These are phyloP conservation scores for Phenganax stokvisi DNA, from an alignment of 92 coral and sea anemone genomes.

Conservation along the genomic window DNA sequence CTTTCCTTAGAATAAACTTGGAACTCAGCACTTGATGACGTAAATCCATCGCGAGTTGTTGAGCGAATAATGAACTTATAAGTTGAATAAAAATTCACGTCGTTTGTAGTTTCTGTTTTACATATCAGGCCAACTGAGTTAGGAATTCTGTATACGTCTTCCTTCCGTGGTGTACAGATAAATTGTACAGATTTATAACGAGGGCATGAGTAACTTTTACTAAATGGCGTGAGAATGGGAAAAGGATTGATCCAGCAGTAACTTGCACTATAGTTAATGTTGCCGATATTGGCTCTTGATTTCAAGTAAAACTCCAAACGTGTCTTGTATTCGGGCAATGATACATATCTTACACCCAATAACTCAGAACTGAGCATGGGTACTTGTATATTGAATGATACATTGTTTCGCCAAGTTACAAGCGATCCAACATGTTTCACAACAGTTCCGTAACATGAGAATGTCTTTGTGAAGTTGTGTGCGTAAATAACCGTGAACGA, in stretches of 20 bases:
- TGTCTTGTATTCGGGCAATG: neutral
- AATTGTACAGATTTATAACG: neutral
- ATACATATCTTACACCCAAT: neutral
- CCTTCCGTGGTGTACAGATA: neutral
- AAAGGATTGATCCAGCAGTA: neutral
- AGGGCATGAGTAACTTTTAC: neutral
- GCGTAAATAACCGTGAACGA: neutral
- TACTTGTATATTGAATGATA: neutral
- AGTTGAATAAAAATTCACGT: neutral
- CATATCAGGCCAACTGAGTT: neutral
- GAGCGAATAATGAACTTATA: neutral
- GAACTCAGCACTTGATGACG: neutral
- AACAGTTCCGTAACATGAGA: slow-evolving; percentile 19
- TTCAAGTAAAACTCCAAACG: neutral
- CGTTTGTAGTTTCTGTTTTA: neutral
- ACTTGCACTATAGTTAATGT: neutral
- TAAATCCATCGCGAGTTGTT: slow-evolving; percentile 1
- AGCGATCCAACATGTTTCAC: neutral
- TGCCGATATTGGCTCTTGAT: neutral
- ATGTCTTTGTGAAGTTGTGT: neutral
- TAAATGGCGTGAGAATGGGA: no score
- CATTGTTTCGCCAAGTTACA: neutral
- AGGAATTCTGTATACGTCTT: neutral
- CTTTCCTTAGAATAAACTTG: neutral
- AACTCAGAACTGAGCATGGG: neutral